These are phyloP conservation scores for Callyntrura sp. DNA, from an alignment of 2,888 invertebrate species.

Conservation along the genomic window DNA sequence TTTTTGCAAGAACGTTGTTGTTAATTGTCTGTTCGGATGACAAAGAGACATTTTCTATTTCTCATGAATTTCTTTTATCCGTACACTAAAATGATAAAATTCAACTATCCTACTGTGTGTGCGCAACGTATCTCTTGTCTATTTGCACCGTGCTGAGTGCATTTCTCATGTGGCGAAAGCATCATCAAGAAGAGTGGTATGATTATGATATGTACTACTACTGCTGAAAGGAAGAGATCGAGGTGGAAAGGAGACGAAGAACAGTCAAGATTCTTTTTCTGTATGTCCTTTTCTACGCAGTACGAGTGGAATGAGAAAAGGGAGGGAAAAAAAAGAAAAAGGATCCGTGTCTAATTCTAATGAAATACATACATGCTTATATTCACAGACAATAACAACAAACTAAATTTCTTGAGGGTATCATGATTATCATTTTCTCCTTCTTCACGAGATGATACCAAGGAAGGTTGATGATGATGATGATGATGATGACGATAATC, in stretches of 20 bases:
- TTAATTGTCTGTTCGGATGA: constrained; percentile 70
- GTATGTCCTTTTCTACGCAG: neutral
- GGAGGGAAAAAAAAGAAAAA: constrained; percentile 57
- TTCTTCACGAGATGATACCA: constrained; percentile 46
- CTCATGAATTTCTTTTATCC: constrained; percentile 56
- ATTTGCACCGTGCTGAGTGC: constrained; percentile 36
- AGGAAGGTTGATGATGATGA: neutral
- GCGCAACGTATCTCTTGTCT: neutral
- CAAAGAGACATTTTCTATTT: constrained; percentile 70
- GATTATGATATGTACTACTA: constrained; percentile 13
- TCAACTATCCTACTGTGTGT: neutral
- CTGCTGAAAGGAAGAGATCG: neutral
- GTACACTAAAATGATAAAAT: neutral
- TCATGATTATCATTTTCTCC: constrained; percentile 71
- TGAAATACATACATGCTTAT: constrained; percentile 67
- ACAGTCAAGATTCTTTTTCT: neutral
- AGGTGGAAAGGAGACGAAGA: neutral
- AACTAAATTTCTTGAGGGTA: constrained; percentile 71
- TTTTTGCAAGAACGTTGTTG: constrained; percentile 41
- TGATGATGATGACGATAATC: neutral
- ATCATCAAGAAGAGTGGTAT: constrained; percentile 13
- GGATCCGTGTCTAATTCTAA: constrained; percentile 74
- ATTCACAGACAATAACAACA: constrained; percentile 44
- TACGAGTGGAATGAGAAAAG: constrained; percentile 31
- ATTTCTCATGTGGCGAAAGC: constrained; percentile 55